Evolutionary conservation across 2,797 vertebrate genomes (phyloP).

Genomic region (Cyclura pinguis): DNA sequence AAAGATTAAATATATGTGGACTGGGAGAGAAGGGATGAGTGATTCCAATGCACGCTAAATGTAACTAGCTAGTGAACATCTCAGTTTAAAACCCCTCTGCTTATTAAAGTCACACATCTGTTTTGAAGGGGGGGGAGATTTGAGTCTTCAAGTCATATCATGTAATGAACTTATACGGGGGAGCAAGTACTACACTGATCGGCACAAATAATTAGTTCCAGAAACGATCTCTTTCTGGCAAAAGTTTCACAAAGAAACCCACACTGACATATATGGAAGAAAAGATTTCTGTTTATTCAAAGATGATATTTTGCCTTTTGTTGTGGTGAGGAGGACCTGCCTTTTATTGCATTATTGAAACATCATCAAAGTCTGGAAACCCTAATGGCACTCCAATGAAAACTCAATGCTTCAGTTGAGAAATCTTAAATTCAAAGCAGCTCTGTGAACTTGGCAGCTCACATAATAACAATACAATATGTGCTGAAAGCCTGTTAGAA

Average conservation of each 20-base stretch:
- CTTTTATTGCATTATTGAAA: constrained; percentile 88
- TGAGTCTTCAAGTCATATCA: constrained; percentile 18
- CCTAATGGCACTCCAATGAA: constrained; percentile 85
- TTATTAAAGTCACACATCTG: constrained; percentile 28
- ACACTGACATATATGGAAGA: constrained; percentile 83
- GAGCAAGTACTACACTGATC: constrained; percentile 23
- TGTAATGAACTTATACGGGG: background rate
- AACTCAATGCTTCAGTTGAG: constrained; percentile 74
- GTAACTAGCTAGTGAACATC: background rate
- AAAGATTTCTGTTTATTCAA: constrained; percentile 86
- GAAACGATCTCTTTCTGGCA: constrained; percentile 78
- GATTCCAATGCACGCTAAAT: constrained; percentile 37
- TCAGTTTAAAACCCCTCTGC: constrained; percentile 36
- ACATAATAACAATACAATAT: constrained; percentile 19
- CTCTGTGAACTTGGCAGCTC: constrained; percentile 65
- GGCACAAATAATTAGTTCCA: constrained; percentile 75
- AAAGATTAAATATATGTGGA: background rate
- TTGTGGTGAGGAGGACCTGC: constrained; percentile 87
- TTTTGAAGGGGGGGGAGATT: background rate
- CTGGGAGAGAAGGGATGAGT: constrained; percentile 27
- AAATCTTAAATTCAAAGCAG: constrained; percentile 72
- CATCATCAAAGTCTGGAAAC: constrained; percentile 90
- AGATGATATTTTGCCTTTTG: constrained; percentile 84
- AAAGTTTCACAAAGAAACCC: constrained; percentile 59
- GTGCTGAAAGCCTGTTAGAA: constrained; percentile 28